Conservation (phyloP, 2,888 invertebrate genomes). For the Drosophila prostipennis region DNA sequence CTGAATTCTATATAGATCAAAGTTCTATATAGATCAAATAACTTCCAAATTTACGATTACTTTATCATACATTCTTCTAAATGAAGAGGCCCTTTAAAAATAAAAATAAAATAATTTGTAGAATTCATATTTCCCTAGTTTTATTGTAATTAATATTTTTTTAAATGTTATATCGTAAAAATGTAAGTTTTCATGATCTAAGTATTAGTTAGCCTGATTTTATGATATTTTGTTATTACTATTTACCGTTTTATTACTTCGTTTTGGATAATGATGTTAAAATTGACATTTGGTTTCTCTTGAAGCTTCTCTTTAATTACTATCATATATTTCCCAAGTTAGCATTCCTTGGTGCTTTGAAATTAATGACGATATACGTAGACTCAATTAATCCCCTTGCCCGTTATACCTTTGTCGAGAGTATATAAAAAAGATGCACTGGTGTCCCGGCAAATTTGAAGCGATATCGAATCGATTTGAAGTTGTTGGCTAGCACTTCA, state of each 20-base stretch:
- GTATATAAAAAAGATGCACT: constrained; percentile 12
- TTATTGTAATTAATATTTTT: too few relatives aligned
- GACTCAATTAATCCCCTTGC: background rate
- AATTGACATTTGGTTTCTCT: constrained; percentile 2
- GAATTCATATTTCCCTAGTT: too few relatives aligned
- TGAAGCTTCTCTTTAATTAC: background rate
- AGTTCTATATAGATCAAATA: too few relatives aligned
- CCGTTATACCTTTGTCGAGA: background rate
- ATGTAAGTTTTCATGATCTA: too few relatives aligned
- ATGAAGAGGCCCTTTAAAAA: too few relatives aligned
- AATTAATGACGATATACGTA: background rate
- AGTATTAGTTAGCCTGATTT: too few relatives aligned
- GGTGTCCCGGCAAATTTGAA: constrained; percentile 26
- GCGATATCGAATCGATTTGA: constrained; percentile 45
- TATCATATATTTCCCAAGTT: background rate
- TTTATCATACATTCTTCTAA: too few relatives aligned
- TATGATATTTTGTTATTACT: too few relatives aligned
- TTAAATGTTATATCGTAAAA: background rate
- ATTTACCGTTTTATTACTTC: background rate
- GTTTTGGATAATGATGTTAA: background rate
- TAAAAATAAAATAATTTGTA: too few relatives aligned
- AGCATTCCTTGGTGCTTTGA: too few relatives aligned
- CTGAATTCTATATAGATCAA: too few relatives aligned
- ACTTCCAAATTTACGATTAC: too few relatives aligned
- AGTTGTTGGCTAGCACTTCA: constrained; percentile 40